Evolutionary conservation across 2,797 vertebrate genomes (phyloP), one percentile per base, ranked within the genome.

Genomic region (Hylomyscus alleni): DNA sequence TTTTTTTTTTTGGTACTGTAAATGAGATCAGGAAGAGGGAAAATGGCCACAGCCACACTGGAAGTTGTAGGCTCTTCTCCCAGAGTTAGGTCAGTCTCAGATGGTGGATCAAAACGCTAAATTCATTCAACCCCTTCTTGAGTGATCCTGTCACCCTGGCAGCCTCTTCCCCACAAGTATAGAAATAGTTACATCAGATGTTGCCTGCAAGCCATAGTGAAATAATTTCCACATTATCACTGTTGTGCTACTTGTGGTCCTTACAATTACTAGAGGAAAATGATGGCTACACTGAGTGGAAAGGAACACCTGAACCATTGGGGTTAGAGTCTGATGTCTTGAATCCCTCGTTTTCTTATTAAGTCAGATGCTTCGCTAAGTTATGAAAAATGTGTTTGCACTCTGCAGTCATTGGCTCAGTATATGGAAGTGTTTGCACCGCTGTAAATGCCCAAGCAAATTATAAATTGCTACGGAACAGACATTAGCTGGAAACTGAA

Each of bases 161-260:
- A 97, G 98, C 94, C 97, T 96, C 97, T 98, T 96, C 37, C 97
- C 97, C 86, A 97, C 96, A 97, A 98, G 98, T 98, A 97, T 98
- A 98, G 98, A 98, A 98, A 95, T 98, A 98, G 98, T 96, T 98
- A 98, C 97, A 97, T 95, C 98, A 97, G 98, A 97, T 98, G 98
- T n/a, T 97, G 96, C 98, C 96, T 95, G 94, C 93, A 98, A 98
- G 97, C 97, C 96, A 91, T 87, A 95, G 98, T 96, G 95, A 98
- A 97, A 95, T 97, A 95, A 97, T 80, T 95, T 88, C 90, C 89
- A 62, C 19, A 4, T 97, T 95, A 97, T 96, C 95, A 73, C 95
- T 98, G 94, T 97, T 97, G 89, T 60, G 91, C 83, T 92, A 91
- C 50, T 98, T 97, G 89, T 83, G 97, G 95, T 95, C 96, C 95